Percentiles rank a stretch among this genome's conserved stretches.
Conservation (phyloP, 1,140 invertebrate genomes). For the Drosophila erecta region DNA sequence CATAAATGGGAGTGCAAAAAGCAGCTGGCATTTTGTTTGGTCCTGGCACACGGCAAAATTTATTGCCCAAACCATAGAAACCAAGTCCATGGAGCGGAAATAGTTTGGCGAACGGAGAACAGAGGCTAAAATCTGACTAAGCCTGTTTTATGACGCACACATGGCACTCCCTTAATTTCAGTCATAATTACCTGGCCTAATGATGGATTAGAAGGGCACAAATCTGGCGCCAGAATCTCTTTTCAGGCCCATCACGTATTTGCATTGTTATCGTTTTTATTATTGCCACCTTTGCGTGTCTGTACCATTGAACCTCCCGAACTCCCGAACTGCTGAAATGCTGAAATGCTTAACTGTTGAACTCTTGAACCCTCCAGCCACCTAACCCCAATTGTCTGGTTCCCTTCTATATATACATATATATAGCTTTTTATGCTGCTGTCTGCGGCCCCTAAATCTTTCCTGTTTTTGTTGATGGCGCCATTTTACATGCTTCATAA, state of each 20-base stretch:
- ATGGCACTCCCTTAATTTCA: slow-evolving; percentile 48
- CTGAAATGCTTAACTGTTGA: not conserved
- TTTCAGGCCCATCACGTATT: slow-evolving; percentile 57
- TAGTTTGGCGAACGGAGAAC: not conserved
- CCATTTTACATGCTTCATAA: slow-evolving; percentile 47
- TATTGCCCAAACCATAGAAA: slow-evolving; percentile 12
- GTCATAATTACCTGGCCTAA: slow-evolving; percentile 62
- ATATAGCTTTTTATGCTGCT: not conserved
- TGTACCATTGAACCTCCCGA: not conserved
- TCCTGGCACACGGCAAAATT: slow-evolving; percentile 43
- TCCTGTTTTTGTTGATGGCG: slow-evolving; percentile 17
- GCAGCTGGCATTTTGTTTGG: slow-evolving; percentile 54
- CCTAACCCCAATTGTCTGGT: slow-evolving; percentile 40
- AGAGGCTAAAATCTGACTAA: not conserved
- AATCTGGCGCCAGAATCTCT: slow-evolving; percentile 12
- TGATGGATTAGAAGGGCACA: slow-evolving; percentile 49
- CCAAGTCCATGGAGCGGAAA: slow-evolving; percentile 1
- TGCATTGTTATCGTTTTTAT: slow-evolving; percentile 67
- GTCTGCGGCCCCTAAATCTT: not conserved
- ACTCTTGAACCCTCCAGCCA: not conserved
- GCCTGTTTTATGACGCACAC: slow-evolving; percentile 40
- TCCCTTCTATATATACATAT: not conserved
- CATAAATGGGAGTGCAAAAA: slow-evolving; percentile 50
- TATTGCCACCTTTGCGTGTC: slow-evolving; percentile 60
- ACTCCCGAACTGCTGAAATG: not conserved